Base-by-base conservation (phyloP, 1,140 invertebrate genomes). In the Bombyx mandarina region DNA sequence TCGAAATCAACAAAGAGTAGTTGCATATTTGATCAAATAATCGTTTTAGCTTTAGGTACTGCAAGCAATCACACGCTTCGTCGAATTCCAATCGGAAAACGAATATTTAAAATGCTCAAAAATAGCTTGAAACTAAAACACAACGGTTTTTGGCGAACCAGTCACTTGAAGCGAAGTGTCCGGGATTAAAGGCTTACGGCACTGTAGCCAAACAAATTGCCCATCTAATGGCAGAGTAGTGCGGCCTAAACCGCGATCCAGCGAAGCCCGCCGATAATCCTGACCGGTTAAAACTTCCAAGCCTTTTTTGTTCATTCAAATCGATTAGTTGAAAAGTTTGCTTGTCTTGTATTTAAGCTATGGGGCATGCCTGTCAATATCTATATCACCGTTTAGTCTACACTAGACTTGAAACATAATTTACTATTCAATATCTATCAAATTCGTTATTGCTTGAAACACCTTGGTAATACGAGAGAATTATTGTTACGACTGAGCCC, bases 151-250 rank as follows among this genome's bases (percentile, higher is more conserved):
- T 42, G 51, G 22, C 51, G 52, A 45, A 22, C 54, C 58, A 50
- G 59, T 61, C 65, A 63, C 62, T 63, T 50, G 58, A 47, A 60
- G 58, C 56, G 46, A 58, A 67, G 66, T 69, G 58, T 57, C 56
- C 56, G 56, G 66, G 69, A 71, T 71, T 69, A 71, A 71, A 66
- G 66, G 69, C 63, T 71, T 63, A 62, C 51, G 47, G 62, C 58
- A 57, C 62, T 64, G 61, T 66, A 63, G 60, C 60, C 63, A 67
- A 72, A 72, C 66, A 72, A 72, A 72, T 72, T 69, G 69, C 61
- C 62, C 63, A 57, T 66, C 66, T 71, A 71, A 71, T 71, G 63
- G 66, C 50, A 45, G 57, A 59, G 61, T 62, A 61, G 63, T 59
- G 61, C 52, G 53, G 63, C 54, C 49, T 50, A 48, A 43, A 54